A percentile compares a stretch with the other conserved stretches of the same genome.
Conservation (phyloP, 2,797 vertebrate species). For the Gobio occitaniae region DNA sequence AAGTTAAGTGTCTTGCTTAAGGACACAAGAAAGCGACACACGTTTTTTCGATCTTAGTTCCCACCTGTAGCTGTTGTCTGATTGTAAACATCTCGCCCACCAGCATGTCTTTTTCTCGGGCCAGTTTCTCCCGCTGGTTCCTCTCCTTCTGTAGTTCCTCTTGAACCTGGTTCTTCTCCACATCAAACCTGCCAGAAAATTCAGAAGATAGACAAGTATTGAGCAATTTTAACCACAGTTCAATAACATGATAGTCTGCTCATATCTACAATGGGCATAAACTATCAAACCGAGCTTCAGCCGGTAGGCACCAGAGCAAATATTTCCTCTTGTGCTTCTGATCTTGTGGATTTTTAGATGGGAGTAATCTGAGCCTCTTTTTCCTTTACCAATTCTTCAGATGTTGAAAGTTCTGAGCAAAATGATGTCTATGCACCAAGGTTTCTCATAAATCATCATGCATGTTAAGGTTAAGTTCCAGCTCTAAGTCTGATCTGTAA, state of each 20-base stretch:
- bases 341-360: neutral
- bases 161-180: constrained; percentile 89
- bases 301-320: neutral
- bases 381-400: neutral
- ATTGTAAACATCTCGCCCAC: constrained; percentile 90
- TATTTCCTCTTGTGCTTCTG: constrained; percentile 2
- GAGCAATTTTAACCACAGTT: neutral
- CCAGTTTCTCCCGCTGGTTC: constrained; percentile 88
- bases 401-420: neutral
- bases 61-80: constrained; percentile 92
- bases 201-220: neutral
- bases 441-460: neutral
- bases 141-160: constrained; percentile 91
- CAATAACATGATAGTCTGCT: neutral
- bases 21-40: neutral
- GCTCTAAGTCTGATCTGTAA: neutral
- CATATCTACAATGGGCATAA: neutral
- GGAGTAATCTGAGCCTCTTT: neutral
- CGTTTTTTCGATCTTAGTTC: constrained; percentile 57
- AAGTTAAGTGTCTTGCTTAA: neutral
- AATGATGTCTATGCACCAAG: neutral
- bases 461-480: neutral
- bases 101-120: constrained; percentile 90
- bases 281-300: constrained; percentile 18
- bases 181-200: constrained; percentile 85